These are phyloP conservation scores for Argyrosomus regius DNA, from an alignment of 2,797 vertebrate species.

Conservation along the genomic window DNA sequence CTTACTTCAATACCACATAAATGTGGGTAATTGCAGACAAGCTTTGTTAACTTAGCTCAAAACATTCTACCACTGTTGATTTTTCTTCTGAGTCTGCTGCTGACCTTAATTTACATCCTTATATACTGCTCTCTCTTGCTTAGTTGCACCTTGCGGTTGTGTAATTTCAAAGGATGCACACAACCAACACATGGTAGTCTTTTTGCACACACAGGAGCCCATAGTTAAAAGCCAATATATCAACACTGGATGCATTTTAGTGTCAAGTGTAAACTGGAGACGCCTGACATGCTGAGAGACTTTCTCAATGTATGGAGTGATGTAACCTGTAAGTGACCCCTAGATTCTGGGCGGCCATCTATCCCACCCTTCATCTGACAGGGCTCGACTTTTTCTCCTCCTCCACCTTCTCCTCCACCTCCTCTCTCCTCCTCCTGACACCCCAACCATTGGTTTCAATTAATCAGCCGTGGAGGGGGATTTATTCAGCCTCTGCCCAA, in stretches of 20 bases:
- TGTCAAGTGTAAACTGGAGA: conserved; percentile 6
- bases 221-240: conserved; percentile 14
- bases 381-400: conserved; percentile 30
- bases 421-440: conserved; percentile 67
- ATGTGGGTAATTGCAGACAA: background rate
- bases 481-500: conserved; percentile 80
- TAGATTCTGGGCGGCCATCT: conserved; percentile 56
- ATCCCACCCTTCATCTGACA: conserved; percentile 63
- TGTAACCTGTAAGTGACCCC: conserved; percentile 69
- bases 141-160: background rate
- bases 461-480: conserved; percentile 80
- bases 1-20: background rate
- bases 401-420: conserved; percentile 55
- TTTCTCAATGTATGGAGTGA: conserved; percentile 33
- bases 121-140: background rate
- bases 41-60: background rate
- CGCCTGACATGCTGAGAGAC: conserved; percentile 1
- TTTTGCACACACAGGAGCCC: background rate
- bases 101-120: background rate
- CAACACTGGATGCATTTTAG: background rate
- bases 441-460: conserved; percentile 78
- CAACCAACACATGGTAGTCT: background rate
- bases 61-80: background rate
- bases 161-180: background rate
- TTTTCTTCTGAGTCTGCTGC: background rate